phyloP scores from a whole-genome alignment of 2,888 invertebrate species.

The Thereva nobilitata region DNA sequence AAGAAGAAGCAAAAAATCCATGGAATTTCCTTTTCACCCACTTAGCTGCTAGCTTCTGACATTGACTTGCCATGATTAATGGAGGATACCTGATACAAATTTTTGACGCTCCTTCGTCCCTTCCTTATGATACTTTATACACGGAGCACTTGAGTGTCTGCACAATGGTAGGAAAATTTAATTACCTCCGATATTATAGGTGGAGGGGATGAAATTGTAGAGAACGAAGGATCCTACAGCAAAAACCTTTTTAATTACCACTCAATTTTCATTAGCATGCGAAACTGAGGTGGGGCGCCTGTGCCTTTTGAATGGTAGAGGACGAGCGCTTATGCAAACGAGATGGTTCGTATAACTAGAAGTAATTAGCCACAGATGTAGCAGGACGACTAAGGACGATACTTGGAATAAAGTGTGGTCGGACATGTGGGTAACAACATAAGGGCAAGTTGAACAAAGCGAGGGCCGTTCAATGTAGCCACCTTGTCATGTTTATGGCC shows the following conservation, averaged over 20 bases:
- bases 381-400: conserved; percentile 12
- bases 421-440: conserved; percentile 32
- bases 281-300: conserved; percentile 11
- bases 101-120: neutral
- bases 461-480: conserved; percentile 6
- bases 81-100: conserved; percentile 26
- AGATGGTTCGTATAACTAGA: conserved; percentile 28
- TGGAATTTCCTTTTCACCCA: too few relatives aligned
- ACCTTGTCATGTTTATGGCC: conserved; percentile 23
- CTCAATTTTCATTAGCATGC: conserved; percentile 34
- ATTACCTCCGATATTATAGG: conserved; percentile 27
- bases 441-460: conserved; percentile 24
- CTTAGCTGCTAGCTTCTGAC: neutral
- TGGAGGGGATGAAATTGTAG: conserved; percentile 18
- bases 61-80: conserved; percentile 29
- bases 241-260: conserved; percentile 35
- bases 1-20: too few relatives aligned
- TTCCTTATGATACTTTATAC: neutral
- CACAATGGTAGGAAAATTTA: conserved; percentile 29
- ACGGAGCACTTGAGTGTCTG: conserved; percentile 6
- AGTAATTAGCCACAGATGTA: conserved; percentile 35
- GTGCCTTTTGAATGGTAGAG: neutral
- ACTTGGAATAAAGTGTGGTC: conserved; percentile 19
- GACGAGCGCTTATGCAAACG: conserved; percentile 28
- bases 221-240: conserved; percentile 25